phyloP scores from a whole-genome alignment of 2,797 vertebrate species.

The Zalophus californianus region DNA sequence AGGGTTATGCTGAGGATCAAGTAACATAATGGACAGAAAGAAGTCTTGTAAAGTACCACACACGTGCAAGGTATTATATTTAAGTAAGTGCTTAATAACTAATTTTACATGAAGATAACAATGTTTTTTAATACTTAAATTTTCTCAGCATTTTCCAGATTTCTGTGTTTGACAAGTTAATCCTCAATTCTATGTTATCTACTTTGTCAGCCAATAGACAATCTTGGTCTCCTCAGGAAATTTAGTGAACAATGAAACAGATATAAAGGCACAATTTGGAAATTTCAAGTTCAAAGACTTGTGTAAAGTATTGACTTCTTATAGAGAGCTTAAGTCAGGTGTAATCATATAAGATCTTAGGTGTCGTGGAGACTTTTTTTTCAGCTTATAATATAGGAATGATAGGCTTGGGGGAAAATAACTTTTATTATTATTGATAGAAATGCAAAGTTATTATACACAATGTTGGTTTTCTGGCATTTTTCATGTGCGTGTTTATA shows the following conservation, averaged over 20 bases:
- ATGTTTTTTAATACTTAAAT: slow-evolving; percentile 52
- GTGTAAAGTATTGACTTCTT: slow-evolving; percentile 69
- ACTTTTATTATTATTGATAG: slow-evolving; percentile 48
- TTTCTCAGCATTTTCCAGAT: slow-evolving; percentile 71
- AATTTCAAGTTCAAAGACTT: slow-evolving; percentile 72
- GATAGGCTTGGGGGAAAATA: not conserved
- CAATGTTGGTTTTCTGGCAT: not conserved
- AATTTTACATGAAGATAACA: slow-evolving; percentile 68
- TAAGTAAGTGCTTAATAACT: slow-evolving; percentile 59
- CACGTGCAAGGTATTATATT: not conserved
- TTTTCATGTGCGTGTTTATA: not conserved
- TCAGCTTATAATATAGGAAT: not conserved
- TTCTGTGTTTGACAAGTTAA: slow-evolving; percentile 73
- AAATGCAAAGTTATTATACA: slow-evolving; percentile 42
- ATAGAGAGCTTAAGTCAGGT: slow-evolving; percentile 64
- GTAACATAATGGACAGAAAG: not conserved
- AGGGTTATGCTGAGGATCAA: not conserved
- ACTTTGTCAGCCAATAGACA: slow-evolving; percentile 53
- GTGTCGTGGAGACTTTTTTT: slow-evolving; percentile 13
- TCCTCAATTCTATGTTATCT: slow-evolving; percentile 70
- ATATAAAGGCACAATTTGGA: slow-evolving; percentile 57
- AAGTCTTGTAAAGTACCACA: not conserved
- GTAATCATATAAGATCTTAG: slow-evolving; percentile 58
- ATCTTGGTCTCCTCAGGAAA: slow-evolving; percentile 64
- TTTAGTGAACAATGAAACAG: slow-evolving; percentile 69